These are phyloP conservation scores for Tachycineta bicolor DNA, from an alignment of 2,113 vertebrate species.

Conservation along the genomic window DNA sequence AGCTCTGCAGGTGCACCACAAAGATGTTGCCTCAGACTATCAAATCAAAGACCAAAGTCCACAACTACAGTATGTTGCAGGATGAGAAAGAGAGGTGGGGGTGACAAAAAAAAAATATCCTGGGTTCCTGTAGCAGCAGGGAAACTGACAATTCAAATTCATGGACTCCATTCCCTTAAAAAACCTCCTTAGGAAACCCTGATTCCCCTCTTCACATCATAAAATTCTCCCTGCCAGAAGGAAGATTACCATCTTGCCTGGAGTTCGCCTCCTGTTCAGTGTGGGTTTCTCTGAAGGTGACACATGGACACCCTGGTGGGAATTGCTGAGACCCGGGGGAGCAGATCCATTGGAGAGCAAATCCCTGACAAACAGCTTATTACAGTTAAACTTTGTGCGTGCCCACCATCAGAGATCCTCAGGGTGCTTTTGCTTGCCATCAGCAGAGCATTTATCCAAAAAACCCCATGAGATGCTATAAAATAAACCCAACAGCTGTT, in stretches of 20 bases:
- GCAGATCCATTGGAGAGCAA: not conserved
- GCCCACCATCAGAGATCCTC: slow-evolving; percentile 20
- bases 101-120: not conserved
- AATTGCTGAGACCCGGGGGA: not conserved
- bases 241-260: not conserved
- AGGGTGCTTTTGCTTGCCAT: slow-evolving; percentile 41
- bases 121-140: not conserved
- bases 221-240: not conserved
- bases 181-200: not conserved
- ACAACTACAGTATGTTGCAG: not conserved
- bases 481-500: slow-evolving; percentile 49
- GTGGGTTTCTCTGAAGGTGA: not conserved
- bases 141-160: not conserved
- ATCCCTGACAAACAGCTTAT: not conserved
- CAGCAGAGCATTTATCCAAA: slow-evolving; percentile 28
- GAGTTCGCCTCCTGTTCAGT: not conserved
- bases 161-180: not conserved
- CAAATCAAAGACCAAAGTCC: not conserved
- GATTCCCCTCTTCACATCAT: not conserved
- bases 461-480: slow-evolving; percentile 33
- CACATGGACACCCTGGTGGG: not conserved
- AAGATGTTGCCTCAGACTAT: accelerated
- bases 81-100: not conserved
- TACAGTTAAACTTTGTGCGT: not conserved
- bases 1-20: not conserved